Evolutionary conservation across 2,888 invertebrate genomes (phyloP), one percentile per base, ranked within the genome.

Genomic region (Dicycla oo): DNA sequence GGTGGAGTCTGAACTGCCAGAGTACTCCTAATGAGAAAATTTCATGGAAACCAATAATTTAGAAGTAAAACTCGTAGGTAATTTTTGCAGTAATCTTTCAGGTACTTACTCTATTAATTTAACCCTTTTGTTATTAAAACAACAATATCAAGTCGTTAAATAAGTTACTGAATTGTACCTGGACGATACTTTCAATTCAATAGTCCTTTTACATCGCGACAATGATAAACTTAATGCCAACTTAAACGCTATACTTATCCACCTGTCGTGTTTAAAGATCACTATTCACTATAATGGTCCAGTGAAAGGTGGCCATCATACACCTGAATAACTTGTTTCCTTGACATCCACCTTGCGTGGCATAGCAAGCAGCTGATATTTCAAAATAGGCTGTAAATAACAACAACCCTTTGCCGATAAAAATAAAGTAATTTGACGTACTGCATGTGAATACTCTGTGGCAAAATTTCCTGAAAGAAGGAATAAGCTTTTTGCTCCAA

Each of bases 321-420:
- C 78, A 75, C 69, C 82, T 78, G 78, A 82, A 60, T n/a, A 79
- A 81, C 79, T 56, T 3, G 81, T 81, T 82, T 65, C 49, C 61
- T 69, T 49, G 30, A 53, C n/a, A 26, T 34, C 63, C 80, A 80
- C 80, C 80, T 80, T 80, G 73, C 66, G 30, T 53, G 51, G 61
- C n/a, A 60, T 34, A 34, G n/a, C 15, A 49, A 45, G 66, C 78
- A 80, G 78, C 60, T 78, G 81, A 54, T 49, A 67, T 30, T 20
- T 61, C 53, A 57, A 58, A 64, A 82, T 53, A 83, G 67, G 58
- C 63, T 34, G 56, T 30, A 34, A 23, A 0, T 57, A 68, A 65
- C n/a, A 53, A 13, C 53, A 67, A 67, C 53, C 63, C 72, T 69
- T 73, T 69, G 51, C 45, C 11, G 3, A 49, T 20, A 2, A 51